Evolutionary conservation across 1,140 invertebrate species (phyloP), one percentile per base, ranked within the genome.

Genomic region (Leptonema lineaticorne): DNA sequence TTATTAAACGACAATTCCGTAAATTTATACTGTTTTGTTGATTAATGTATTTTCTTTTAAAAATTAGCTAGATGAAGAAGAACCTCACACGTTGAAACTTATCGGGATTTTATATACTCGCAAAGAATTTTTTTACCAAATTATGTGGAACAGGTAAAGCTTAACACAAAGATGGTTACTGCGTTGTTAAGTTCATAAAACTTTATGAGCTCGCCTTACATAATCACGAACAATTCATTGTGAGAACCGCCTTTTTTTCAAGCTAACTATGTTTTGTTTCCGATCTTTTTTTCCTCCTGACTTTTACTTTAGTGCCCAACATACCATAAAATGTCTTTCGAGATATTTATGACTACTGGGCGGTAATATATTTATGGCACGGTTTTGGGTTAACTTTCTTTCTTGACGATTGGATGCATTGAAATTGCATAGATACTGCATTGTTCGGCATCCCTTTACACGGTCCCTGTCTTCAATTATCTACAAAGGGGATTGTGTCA

Each of bases 311-410:
- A 33, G 5, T 33, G 30, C 30, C 30, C 9, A 58, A 62, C 64
- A 53, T 65, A 60, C 67, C 70, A 68, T 69, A 72, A 72, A 22
- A 68, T 14, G 59, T 69, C 57, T 37, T 22, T 37, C 45, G 63
- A 26, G 57, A 62, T 62, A 66, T 71, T 71, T 71, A 68, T 37
- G 46, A 29, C 66, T 59, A n/a, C 56, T 37, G 7, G 29, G 37
- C 24, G 30, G 48, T 26, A 16, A 67, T 41, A 64, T 67, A 69
- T 72, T 72, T 72, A 72, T 63, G 59, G 58, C 66, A 60, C 57
- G 45, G 70, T 63, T 67, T 53, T 24, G 50, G 50, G 50, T 53
- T 53, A 30, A 72, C 67, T 72, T 72, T 72, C 70, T 66, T 69
- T 45, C 63, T 27, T 24, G 45, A n/a, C 46, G 50, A 56, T 53